Percentiles rank a stretch among this genome's conserved stretches.
phyloP scores from a whole-genome alignment of 2,888 invertebrate genomes.

The Dasysyrphus tricinctus region DNA sequence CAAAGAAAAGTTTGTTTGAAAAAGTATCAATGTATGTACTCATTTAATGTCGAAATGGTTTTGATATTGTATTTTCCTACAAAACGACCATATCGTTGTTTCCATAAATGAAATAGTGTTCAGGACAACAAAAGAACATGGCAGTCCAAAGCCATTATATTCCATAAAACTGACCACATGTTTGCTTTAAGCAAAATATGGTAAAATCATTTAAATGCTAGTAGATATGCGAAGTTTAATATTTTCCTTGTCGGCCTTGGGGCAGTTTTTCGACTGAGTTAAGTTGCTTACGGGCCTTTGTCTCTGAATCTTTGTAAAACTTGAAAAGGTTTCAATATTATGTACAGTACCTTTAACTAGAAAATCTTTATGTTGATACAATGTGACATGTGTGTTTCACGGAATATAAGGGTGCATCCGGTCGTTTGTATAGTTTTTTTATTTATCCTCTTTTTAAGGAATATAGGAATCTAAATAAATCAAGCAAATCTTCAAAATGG shows the following conservation, averaged over 20 bases:
- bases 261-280: background rate
- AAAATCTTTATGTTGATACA: constrained; percentile 9
- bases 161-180: constrained; percentile 35
- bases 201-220: constrained; percentile 26
- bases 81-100: background rate
- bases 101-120: constrained; percentile 2
- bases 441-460: background rate
- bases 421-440: background rate
- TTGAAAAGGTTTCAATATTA: background rate
- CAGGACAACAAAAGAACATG: constrained; percentile 20
- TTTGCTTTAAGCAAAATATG: constrained; percentile 34
- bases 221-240: background rate
- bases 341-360: background rate
- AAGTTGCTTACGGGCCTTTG: constrained; percentile 14
- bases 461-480: background rate
- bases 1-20: constrained; percentile 26
- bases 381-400: constrained; percentile 1
- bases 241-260: constrained; percentile 19
- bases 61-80: constrained; percentile 32
- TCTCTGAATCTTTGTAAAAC: constrained; percentile 12
- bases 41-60: constrained; percentile 27
- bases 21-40: constrained; percentile 7
- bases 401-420: constrained; percentile 1
- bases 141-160: constrained; percentile 6
- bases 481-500: background rate